A percentile compares a stretch with the other conserved stretches of the same genome.
Evolutionary conservation across 2,888 invertebrate genomes (phyloP).

Genomic region (Eristalis intricaria): DNA sequence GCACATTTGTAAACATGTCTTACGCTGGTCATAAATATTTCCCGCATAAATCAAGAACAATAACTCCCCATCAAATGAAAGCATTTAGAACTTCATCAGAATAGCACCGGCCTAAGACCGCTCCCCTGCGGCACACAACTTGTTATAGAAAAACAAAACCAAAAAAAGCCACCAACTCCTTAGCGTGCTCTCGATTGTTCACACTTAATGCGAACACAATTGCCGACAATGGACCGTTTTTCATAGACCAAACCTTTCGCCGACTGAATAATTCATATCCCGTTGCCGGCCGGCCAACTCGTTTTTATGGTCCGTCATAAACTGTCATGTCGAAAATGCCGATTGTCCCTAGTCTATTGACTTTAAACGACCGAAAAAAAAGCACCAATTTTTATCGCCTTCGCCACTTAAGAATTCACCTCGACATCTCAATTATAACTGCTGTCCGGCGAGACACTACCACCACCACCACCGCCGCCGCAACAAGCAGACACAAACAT

Average conservation of each 20-base stretch:
- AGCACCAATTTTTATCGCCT: conserved; percentile 25
- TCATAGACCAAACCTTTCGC: conserved; percentile 9
- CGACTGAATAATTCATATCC: conserved; percentile 51
- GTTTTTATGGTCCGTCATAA: conserved; percentile 47
- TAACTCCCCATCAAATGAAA: not conserved
- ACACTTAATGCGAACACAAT: conserved; percentile 43
- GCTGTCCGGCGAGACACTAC: conserved; percentile 16
- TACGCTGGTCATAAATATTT: not conserved
- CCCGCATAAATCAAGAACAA: not conserved
- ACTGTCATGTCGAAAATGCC: conserved; percentile 40
- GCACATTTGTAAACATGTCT: not conserved
- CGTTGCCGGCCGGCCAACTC: not conserved
- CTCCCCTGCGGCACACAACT: not conserved
- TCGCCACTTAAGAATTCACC: conserved; percentile 50
- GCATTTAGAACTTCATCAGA: not conserved
- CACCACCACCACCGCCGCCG: not conserved
- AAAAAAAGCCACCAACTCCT: not conserved
- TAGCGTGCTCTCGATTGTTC: conserved; percentile 21
- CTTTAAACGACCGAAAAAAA: conserved; percentile 31
- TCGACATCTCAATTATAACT: conserved; percentile 52
- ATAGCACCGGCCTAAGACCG: not conserved
- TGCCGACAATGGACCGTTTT: conserved; percentile 24
- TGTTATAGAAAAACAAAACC: not conserved
- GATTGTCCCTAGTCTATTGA: conserved; percentile 40
- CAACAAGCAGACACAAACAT: not conserved